Conservation (phyloP, 2,888 invertebrate genomes). For the Lapara coniferarum region DNA sequence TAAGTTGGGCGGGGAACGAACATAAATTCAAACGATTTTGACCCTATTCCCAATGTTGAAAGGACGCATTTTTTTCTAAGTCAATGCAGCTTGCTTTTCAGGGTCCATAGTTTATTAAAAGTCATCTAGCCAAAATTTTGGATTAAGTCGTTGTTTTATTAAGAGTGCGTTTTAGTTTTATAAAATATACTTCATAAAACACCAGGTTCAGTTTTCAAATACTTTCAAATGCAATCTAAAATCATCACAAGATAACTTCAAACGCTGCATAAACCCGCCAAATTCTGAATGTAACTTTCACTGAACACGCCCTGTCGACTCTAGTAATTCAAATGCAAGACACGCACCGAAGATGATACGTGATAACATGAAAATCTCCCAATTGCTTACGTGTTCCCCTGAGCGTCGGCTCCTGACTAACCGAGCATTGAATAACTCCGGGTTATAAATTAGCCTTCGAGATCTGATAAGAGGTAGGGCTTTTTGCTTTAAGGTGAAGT, state of each 20-base stretch:
- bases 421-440: constrained; percentile 76
- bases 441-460: constrained; percentile 76
- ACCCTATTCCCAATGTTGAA: too few relatives aligned
- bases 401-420: constrained; percentile 55
- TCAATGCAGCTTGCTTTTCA: too few relatives aligned
- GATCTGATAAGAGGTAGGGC: constrained; percentile 77
- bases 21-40: too few relatives aligned
- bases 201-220: too few relatives aligned
- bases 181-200: too few relatives aligned
- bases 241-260: neutral
- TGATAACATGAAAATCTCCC: constrained; percentile 83
- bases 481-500: constrained; percentile 74
- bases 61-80: too few relatives aligned
- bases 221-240: too few relatives aligned
- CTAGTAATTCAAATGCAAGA: constrained; percentile 61
- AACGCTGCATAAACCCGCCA: neutral
- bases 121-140: too few relatives aligned
- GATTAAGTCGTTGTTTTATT: too few relatives aligned
- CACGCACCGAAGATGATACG: constrained; percentile 81
- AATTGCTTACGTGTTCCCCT: constrained; percentile 81
- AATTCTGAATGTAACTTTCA: constrained; percentile 58
- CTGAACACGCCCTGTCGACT: constrained; percentile 51
- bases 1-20: too few relatives aligned
- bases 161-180: too few relatives aligned
- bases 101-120: too few relatives aligned